Base-by-base conservation (phyloP, 2,113 vertebrate species). In the Halichoeres trimaculatus region DNA sequence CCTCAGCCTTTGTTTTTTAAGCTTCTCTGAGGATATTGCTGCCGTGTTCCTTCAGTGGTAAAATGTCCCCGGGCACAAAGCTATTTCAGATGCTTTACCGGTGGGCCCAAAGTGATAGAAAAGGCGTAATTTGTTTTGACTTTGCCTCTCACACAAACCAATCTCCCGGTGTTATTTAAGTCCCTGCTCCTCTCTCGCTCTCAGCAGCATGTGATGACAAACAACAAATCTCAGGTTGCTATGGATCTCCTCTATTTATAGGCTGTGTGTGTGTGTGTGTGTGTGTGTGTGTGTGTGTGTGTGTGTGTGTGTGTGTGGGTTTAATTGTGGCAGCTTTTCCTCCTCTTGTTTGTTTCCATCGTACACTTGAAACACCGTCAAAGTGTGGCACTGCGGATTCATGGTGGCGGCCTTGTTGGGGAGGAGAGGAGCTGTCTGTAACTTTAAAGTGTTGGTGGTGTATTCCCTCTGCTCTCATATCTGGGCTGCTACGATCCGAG, bases 91-190 rank as follows among this genome's bases (percentile, higher is more conserved):
- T 89, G 86, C 90, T 92, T 90, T 88, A 92, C 85, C 85, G 70
- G 85, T 79, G 74, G 86, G 83, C 76, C 78, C 82, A 78, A 85
- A 76, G 89, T 92, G 91, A 93, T 90, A 89, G 89, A 91, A 93
- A 92, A 90, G 86, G 74, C 75, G 88, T 91, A 91, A 91, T 93
- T 94, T 94, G 89, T 90, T 93, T 91, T 90, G 91, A 91, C 90
- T 89, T 90, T 92, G 84, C 84, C 79, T 83, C 89, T 90, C 88
- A 75, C 90, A 87, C 90, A 91, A 91, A 91, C 88, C 91, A 90
- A 90, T 93, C 88, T 87, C 81, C 85, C 79, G 30, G 82, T 82
- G 88, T 92, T 91, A 89, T 92, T 92, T 93, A 92, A 90, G 88
- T 86, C 88, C 70, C 70, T 19, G 73, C 79, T 88, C 85, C 76